Conservation (phyloP, 2,888 invertebrate genomes). For the Caenorhabditis afra region DNA sequence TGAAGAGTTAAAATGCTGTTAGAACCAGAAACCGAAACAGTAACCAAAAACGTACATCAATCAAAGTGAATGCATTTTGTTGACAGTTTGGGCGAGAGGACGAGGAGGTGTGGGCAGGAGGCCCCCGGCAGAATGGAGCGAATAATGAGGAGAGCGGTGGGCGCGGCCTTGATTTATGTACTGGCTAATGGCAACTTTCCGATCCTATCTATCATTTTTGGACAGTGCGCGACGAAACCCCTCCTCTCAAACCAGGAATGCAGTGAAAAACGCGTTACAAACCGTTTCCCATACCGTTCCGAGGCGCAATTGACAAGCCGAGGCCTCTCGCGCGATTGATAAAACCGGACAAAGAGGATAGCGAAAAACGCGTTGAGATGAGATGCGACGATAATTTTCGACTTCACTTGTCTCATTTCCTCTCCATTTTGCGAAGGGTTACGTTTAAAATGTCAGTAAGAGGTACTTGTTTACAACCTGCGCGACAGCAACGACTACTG, state of each 20-base stretch:
- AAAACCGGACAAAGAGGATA: slow-evolving; percentile 3
- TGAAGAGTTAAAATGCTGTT: background rate
- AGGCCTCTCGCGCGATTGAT: slow-evolving; percentile 8
- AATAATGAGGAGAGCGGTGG: slow-evolving; percentile 1
- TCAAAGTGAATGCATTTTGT: background rate
- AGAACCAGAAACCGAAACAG: background rate
- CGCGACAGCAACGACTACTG: too few relatives aligned
- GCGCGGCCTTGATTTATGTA: slow-evolving; percentile 53
- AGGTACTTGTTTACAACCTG: slow-evolving; percentile 50
- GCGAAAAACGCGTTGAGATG: slow-evolving; percentile 19
- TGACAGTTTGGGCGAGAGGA: slow-evolving; percentile 12
- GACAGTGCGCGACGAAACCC: slow-evolving; percentile 5
- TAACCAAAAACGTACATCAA: background rate
- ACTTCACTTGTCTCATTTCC: background rate
- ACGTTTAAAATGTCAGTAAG: slow-evolving; percentile 14
- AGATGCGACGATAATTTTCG: slow-evolving; percentile 11
- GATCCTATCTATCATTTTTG: slow-evolving; percentile 49
- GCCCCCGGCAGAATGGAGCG: background rate
- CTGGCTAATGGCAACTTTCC: slow-evolving; percentile 37
- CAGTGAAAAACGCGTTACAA: slow-evolving; percentile 8
- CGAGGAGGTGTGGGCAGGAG: slow-evolving; percentile 1
- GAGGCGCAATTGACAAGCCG: slow-evolving; percentile 11
- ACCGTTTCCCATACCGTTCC: slow-evolving; percentile 13
- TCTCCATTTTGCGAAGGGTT: background rate
- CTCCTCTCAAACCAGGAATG: background rate